Conservation (phyloP, 2,888 invertebrate genomes). For the Leptura quadrifasciata region DNA sequence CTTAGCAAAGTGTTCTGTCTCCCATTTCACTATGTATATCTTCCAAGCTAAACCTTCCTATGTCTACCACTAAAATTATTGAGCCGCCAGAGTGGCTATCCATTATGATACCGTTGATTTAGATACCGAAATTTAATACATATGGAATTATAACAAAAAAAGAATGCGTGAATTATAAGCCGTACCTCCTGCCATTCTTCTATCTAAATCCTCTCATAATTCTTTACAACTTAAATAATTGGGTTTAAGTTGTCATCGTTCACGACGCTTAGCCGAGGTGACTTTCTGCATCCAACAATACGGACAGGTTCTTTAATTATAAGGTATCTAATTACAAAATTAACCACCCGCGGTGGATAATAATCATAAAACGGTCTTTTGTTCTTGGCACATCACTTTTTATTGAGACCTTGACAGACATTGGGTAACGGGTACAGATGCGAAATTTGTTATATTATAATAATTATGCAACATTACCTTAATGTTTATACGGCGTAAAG, state of each 20-base stretch:
- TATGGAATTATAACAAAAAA: not conserved
- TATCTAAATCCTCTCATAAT: not conserved
- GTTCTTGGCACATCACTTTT: not conserved
- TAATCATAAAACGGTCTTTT: conserved; percentile 14
- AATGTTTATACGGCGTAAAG: not conserved
- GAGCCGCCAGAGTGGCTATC: not conserved
- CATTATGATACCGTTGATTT: not conserved
- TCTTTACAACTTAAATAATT: not conserved
- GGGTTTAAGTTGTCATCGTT: not conserved
- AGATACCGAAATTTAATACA: not conserved
- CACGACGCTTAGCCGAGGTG: not conserved
- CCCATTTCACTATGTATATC: no score
- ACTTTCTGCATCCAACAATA: conserved; percentile 1
- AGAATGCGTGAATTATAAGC: not conserved
- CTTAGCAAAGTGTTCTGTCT: no score
- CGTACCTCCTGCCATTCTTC: not conserved
- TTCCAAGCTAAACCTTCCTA: no score
- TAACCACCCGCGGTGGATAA: conserved; percentile 9
- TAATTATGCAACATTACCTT: not conserved
- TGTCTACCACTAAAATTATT: not conserved
- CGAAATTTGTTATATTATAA: not conserved
- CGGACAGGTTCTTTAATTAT: conserved; percentile 10
- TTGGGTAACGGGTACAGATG: not conserved
- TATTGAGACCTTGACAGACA: not conserved
- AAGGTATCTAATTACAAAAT: conserved; percentile 20